Evolutionary conservation across 1,140 invertebrate genomes (phyloP).

Genomic region (Philaenus spumarius): DNA sequence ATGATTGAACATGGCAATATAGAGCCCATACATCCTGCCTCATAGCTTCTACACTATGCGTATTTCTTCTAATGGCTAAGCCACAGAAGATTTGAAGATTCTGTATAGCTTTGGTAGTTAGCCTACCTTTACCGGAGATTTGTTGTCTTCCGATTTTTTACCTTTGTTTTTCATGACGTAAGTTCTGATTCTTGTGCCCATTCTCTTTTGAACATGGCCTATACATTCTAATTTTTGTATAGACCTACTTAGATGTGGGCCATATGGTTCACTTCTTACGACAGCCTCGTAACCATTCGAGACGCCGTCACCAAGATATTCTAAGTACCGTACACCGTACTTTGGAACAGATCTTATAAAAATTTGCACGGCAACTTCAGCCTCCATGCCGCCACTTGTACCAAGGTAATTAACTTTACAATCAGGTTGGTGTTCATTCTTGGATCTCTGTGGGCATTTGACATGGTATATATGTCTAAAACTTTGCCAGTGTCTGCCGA

Average conservation of each 20-base stretch:
- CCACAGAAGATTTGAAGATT: conserved; percentile 13
- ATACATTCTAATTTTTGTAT: conserved; percentile 27
- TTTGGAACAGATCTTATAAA: conserved; percentile 17
- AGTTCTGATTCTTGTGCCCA: conserved; percentile 1
- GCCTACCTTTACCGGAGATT: conserved; percentile 20
- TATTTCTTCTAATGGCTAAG: conserved; percentile 10
- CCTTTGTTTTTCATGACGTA: not conserved
- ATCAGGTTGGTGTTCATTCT: conserved; percentile 22
- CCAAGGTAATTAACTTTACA: no score
- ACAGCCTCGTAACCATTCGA: conserved; percentile 8
- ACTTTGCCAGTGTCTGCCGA: no score
- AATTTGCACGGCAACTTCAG: not conserved
- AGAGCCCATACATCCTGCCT: conserved; percentile 12
- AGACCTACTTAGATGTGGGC: conserved; percentile 17
- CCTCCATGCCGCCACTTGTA: conserved; percentile 29
- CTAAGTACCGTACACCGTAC: conserved; percentile 17
- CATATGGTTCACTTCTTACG: conserved; percentile 13
- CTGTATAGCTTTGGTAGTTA: conserved; percentile 18
- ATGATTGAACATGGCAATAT: conserved; percentile 12
- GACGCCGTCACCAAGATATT: conserved; percentile 25
- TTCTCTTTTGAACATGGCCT: conserved; percentile 22
- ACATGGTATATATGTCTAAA: conserved; percentile 5
- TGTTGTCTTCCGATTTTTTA: conserved; percentile 13
- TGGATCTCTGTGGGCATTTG: no score
- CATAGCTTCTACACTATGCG: conserved; percentile 13